Base-by-base conservation (phyloP, 2,797 vertebrate species). In the Mastacembelus armatus region DNA sequence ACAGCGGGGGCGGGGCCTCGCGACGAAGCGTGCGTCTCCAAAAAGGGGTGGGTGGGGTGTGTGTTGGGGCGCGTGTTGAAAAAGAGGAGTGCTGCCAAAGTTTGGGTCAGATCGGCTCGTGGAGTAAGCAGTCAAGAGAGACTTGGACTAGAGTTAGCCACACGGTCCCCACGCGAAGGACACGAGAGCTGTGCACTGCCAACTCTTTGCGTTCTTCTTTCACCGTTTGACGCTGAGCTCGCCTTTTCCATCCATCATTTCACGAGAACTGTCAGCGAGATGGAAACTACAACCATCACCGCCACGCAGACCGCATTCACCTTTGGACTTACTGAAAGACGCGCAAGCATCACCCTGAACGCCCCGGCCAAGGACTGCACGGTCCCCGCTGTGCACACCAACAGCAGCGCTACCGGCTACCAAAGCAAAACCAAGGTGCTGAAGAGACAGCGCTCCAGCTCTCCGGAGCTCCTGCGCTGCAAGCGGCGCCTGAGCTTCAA, bases 391-490 rank as follows among this genome's bases (percentile, higher is more conserved):
- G 71, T 5, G 64, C 84, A 77, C 71, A 45, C 71, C 19, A 54
- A 38, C 69, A 0, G 43, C 72, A 16, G 14, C 63, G 75, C 72
- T 2, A 65, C 67, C 18, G 78, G 51, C 24, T 86, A 67, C 80
- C 89, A 91, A 26, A 90, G 79, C 81, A 91, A 92, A 43, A 71
- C 64, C 84, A 94, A 92, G 88, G 93, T 92, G 92, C 91, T 93
- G 91, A 95, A 94, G 87, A 94, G 94, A 92, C 94, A 93, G 93
- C 92, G 93, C 83, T 94, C 94, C 36, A 83, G 87, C 40, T 96
- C 96, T 1, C 97, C 96, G 0, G 95, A 97, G 74, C 93, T 97
- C 18, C 89, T 98, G 71, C 95, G 97, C 74, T 98, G 97, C 90
- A 96, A 96, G 74, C 87, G 94, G 74, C 94, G 96, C 15, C 84